A percentile compares a stretch with the other conserved stretches of the same genome.
These are phyloP conservation scores for Catocala sponsa DNA, from an alignment of 2,888 invertebrate genomes.

Conservation along the genomic window DNA sequence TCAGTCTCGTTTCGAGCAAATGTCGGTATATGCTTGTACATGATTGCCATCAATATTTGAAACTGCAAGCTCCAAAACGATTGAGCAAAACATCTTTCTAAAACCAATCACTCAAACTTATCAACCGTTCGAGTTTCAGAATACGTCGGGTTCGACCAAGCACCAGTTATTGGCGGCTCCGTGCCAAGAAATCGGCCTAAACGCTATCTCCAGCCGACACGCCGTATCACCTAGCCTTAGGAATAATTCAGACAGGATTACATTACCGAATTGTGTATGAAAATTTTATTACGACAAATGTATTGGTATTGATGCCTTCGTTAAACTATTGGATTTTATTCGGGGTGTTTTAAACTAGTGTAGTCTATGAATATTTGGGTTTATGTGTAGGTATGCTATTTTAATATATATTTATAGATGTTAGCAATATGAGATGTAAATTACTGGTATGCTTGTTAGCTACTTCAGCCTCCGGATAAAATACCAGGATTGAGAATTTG, in stretches of 20 bases:
- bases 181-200: slow-evolving; percentile 78
- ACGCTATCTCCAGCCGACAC: slow-evolving; percentile 65
- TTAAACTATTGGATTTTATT: slow-evolving; percentile 9
- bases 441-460: too few species aligned
- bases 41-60: neutral
- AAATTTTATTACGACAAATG: slow-evolving; percentile 31
- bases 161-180: slow-evolving; percentile 61
- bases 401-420: too few species aligned
- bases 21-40: too few species aligned
- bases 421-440: too few species aligned
- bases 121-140: slow-evolving; percentile 32
- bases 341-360: neutral
- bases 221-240: slow-evolving; percentile 57
- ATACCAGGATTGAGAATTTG: too few species aligned
- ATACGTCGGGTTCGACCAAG: slow-evolving; percentile 45
- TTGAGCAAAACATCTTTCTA: slow-evolving; percentile 11
- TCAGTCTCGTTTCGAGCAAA: neutral
- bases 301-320: slow-evolving; percentile 16
- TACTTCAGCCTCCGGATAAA: too few species aligned
- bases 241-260: slow-evolving; percentile 70
- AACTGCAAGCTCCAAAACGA: neutral
- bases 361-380: neutral
- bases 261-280: slow-evolving; percentile 47
- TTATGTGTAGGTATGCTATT: too few species aligned
- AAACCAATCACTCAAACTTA: slow-evolving; percentile 37